These are phyloP conservation scores for Macropodus opercularis DNA, from an alignment of 2,797 vertebrate species.

Conservation along the genomic window DNA sequence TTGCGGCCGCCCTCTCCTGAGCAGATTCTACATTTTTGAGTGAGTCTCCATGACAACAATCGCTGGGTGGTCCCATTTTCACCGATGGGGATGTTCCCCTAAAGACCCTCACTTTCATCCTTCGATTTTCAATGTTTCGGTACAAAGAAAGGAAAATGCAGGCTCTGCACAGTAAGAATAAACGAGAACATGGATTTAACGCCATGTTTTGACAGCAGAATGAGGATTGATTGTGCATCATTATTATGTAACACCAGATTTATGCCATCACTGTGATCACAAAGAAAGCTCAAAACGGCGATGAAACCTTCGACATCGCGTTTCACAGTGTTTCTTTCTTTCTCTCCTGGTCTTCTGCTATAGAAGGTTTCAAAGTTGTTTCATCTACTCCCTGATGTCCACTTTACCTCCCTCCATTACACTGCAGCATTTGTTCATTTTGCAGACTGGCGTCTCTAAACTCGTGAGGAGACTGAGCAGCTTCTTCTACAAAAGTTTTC, in stretches of 20 bases:
- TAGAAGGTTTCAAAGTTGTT: slow-evolving; percentile 37
- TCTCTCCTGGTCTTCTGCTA: slow-evolving; percentile 1
- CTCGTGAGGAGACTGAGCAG: slow-evolving; percentile 1
- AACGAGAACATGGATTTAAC: neutral
- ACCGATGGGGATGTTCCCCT: slow-evolving; percentile 17
- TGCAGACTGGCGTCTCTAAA: slow-evolving; percentile 15
- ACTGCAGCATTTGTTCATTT: slow-evolving; percentile 39
- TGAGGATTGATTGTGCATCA: neutral
- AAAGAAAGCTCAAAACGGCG: slow-evolving; percentile 26
- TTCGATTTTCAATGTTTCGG: slow-evolving; percentile 36
- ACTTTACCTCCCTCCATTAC: slow-evolving; percentile 33
- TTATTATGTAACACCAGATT: slow-evolving; percentile 25
- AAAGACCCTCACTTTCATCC: slow-evolving; percentile 37
- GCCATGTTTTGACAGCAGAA: slow-evolving; percentile 13
- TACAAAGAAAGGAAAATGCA: slow-evolving; percentile 12
- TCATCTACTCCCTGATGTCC: slow-evolving; percentile 32
- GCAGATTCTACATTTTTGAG: slow-evolving; percentile 56
- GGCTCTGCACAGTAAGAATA: neutral
- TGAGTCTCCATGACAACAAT: slow-evolving; percentile 64
- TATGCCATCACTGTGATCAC: slow-evolving; percentile 38
- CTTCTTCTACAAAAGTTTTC: slow-evolving; percentile 20
- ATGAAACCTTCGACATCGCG: slow-evolving; percentile 11
- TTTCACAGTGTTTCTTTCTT: slow-evolving; percentile 10
- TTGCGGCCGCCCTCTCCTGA: slow-evolving; percentile 25
- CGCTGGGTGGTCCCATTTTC: slow-evolving; percentile 57